Evolutionary conservation across 92 coral and sea anemone species (phyloP), one percentile per base, ranked within the genome.

Genomic region (Porites cylindrica): DNA sequence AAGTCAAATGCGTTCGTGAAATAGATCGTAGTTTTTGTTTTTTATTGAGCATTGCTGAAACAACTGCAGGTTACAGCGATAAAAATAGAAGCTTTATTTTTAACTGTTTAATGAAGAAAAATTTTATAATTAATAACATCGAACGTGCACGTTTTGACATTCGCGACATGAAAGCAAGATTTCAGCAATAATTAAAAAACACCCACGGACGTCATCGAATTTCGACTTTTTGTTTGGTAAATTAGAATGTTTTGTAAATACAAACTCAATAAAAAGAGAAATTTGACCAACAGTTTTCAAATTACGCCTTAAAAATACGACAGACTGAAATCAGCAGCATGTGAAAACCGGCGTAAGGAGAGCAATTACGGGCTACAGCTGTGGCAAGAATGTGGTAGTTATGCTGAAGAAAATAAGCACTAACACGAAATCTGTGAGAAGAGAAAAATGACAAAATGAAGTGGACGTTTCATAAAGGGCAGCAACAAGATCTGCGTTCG

Each of bases 131-230:
- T 6, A 4, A 62, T 38, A 21, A 67, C 16, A 23, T 10, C 10
- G 14, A 21, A 67, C 51, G 12, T 10, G 43, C 76, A 43, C 14
- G 20, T 38, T 19, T 67, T 20, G 32, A 24, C 72, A 56, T 13
- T 13, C 11, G 21, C 10, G 16, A 78, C 66, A 29, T 18, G 23
- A 53, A 52, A 66, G 52, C 66, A 80, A 66, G 60, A 80, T 68
- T 80, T 80, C 75, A 68, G 43, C 43, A 51, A 75, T 80, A 38
- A 51, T 80, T 79, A 11, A 11, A 21, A 11, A 53, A 66, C 71
- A 68, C 63, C 19, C 16, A 23, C 10, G 72, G 72, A 78, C 21
- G 50, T 32, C 43, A 32, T 17, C 17, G 60, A 38, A 59, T 68
- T 63, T 78, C 64, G 59, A 63, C 82, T 78, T 68, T 63, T 21